phyloP scores from a whole-genome alignment of 2,888 invertebrate genomes.

The Hirtodrosophila trivittata region DNA sequence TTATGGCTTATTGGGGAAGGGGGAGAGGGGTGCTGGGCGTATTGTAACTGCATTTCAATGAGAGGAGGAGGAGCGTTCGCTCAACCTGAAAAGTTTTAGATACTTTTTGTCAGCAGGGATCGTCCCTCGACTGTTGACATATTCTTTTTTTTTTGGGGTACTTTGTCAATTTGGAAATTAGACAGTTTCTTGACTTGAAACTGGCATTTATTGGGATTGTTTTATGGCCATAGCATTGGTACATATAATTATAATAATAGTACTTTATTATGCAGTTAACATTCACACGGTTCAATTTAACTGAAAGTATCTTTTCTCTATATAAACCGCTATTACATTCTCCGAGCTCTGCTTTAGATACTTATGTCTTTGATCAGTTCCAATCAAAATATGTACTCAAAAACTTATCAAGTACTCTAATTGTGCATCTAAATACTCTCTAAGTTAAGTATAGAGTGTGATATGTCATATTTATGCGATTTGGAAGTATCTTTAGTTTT shows the following conservation, averaged over 20 bases:
- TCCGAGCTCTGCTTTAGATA: no score
- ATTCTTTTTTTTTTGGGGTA: slow-evolving; percentile 27
- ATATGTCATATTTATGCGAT: no score
- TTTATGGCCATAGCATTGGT: slow-evolving; percentile 32
- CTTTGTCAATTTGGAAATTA: slow-evolving; percentile 55
- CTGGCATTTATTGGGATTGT: slow-evolving; percentile 57
- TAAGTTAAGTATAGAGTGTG: no score
- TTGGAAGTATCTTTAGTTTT: no score
- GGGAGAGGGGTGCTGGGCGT: background rate
- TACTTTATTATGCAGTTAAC: slow-evolving; percentile 7
- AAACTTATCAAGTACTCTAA: slow-evolving; percentile 2
- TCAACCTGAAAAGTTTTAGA: slow-evolving; percentile 10
- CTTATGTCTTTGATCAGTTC: slow-evolving; percentile 21
- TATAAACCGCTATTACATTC: slow-evolving; percentile 1
- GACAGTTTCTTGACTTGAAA: slow-evolving; percentile 41
- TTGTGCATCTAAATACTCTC: no score
- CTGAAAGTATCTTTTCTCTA: slow-evolving; percentile 12
- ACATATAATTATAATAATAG: slow-evolving; percentile 14
- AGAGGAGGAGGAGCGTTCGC: slow-evolving; percentile 25
- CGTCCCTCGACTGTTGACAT: slow-evolving; percentile 14
- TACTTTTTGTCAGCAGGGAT: slow-evolving; percentile 4
- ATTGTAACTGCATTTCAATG: slow-evolving; percentile 65
- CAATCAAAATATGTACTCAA: slow-evolving; percentile 1
- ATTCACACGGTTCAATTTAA: slow-evolving; percentile 29
- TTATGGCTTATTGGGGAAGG: background rate